Evolutionary conservation across 2,797 vertebrate species (phyloP).

Genomic region (Arrhamphus sclerolepis): DNA sequence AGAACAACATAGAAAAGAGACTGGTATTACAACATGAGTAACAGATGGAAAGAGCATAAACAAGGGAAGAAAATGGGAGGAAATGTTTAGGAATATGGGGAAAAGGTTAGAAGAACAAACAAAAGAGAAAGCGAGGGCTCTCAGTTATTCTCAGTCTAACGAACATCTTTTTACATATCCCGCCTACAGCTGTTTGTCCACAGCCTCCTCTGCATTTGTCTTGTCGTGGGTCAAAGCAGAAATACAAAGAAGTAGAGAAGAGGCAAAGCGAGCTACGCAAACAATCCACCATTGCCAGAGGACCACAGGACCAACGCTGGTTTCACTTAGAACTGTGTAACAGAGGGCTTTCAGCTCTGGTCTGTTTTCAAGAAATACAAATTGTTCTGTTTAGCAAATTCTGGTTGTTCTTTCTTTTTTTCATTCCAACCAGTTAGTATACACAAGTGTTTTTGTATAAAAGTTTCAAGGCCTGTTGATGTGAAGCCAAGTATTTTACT

Average conservation of each 20-base stretch:
- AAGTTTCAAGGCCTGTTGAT: slow-evolving; percentile 50
- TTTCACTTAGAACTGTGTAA: slow-evolving; percentile 70
- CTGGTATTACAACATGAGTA: slow-evolving; percentile 31
- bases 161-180: slow-evolving; percentile 45
- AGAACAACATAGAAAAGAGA: slow-evolving; percentile 23
- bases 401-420: slow-evolving; percentile 40
- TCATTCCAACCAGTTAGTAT: slow-evolving; percentile 31
- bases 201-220: slow-evolving; percentile 45
- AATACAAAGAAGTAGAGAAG: slow-evolving; percentile 60
- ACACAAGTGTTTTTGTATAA: slow-evolving; percentile 60
- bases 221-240: slow-evolving; percentile 57
- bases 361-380: slow-evolving; percentile 72
- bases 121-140: slow-evolving; percentile 52
- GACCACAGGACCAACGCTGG: slow-evolving; percentile 57
- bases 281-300: slow-evolving; percentile 51
- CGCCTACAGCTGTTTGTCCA: slow-evolving; percentile 44
- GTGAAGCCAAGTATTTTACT: slow-evolving; percentile 60
- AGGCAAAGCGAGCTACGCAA: slow-evolving; percentile 51
- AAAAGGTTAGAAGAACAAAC: slow-evolving; percentile 47
- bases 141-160: slow-evolving; percentile 39
- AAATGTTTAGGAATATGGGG: slow-evolving; percentile 43
- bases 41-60: slow-evolving; percentile 39
- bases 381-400: slow-evolving; percentile 68
- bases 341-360: slow-evolving; percentile 63
- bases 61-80: slow-evolving; percentile 13